Conservation (phyloP, 2,888 invertebrate genomes). For the Auanema sp. region DNA sequence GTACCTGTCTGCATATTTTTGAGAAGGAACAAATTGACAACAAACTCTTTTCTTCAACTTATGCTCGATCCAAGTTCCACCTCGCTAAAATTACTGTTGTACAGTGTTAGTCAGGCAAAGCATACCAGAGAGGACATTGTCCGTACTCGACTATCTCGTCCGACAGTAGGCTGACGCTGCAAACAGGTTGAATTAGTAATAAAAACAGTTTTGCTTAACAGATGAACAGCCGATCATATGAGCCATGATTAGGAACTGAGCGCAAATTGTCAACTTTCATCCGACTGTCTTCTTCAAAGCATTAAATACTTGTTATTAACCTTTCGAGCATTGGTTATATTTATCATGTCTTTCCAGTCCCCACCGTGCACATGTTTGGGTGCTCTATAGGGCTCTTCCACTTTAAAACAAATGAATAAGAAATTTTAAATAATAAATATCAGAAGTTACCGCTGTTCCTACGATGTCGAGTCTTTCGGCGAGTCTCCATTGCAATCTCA, state of each 20-base stretch:
- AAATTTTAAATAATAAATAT: constrained; percentile 2
- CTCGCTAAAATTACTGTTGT: constrained; percentile 22
- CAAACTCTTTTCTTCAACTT: constrained; percentile 92
- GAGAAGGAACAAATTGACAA: constrained; percentile 75
- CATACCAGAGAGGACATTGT: not conserved
- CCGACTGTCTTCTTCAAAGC: too few species aligned
- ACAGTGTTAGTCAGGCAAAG: not conserved
- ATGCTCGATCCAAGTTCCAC: constrained; percentile 80
- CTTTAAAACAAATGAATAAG: not conserved
- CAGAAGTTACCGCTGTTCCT: not conserved
- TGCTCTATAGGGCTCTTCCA: constrained; percentile 7
- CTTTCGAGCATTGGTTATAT: constrained; percentile 32
- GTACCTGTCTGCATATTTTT: constrained; percentile 42
- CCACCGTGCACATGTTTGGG: constrained; percentile 45
- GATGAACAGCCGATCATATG: too few species aligned
- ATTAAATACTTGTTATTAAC: constrained; percentile 6
- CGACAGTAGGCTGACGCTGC: not conserved
- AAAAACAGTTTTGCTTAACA: not conserved
- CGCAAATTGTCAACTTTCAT: too few species aligned
- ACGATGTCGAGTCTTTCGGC: constrained; percentile 8
- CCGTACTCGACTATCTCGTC: not conserved
- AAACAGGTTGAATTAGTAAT: not conserved
- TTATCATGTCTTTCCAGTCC: constrained; percentile 52
- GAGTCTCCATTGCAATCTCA: not conserved
- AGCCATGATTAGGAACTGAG: too few species aligned